Evolutionary conservation across 2,113 vertebrate genomes (phyloP), one percentile per base, ranked within the genome.

Genomic region (Baryphthengus martii): DNA sequence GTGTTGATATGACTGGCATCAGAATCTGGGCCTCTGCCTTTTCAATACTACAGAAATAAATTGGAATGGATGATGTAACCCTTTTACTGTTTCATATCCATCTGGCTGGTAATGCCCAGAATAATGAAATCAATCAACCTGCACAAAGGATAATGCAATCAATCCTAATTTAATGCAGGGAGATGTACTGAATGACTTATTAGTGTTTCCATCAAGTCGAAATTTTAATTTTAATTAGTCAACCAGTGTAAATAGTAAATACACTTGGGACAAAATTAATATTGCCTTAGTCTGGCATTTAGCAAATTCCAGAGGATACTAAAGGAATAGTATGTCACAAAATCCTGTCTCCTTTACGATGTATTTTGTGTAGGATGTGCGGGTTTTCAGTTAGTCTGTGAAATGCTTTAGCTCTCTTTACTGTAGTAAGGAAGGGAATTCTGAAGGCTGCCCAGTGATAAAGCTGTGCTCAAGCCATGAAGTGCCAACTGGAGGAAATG

Each of bases 61-160:
- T 87, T 59, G 74, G 47, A 88, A 72, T 0, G 6, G 62, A 45
- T 94, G 93, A 89, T 66, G 81, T 82, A 92, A 89, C 71, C 39
- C 44, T 88, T 90, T 85, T 62, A 52, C 4, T 17, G 42, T 92
- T 89, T 83, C 62, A 20, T 83, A 77, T 96, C 84, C 90, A 84
- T 96, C 90, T 96, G 90, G n/a, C 77, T 93, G 93, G 52, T 95
- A 88, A 88, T 83, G 90, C 77, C 83, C 71, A 78, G 74, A 73
- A 88, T 95, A 96, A 96, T 94, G 95, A 95, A 96, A 92, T 96
- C 75, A 93, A 52, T 96, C 94, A 96, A 26, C 84, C 74, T 85
- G 61, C 91, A 84, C 67, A 75, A 17, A 37, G 49, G 67, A 42
- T 88, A 96, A 95, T 85, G 63, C 58, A 93, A 8, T 93, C 84